Percentiles rank a stretch among this genome's conserved stretches.
These are phyloP conservation scores for Dendrocincla fuliginosa DNA, from an alignment of 2,797 vertebrate genomes.

Conservation along the genomic window DNA sequence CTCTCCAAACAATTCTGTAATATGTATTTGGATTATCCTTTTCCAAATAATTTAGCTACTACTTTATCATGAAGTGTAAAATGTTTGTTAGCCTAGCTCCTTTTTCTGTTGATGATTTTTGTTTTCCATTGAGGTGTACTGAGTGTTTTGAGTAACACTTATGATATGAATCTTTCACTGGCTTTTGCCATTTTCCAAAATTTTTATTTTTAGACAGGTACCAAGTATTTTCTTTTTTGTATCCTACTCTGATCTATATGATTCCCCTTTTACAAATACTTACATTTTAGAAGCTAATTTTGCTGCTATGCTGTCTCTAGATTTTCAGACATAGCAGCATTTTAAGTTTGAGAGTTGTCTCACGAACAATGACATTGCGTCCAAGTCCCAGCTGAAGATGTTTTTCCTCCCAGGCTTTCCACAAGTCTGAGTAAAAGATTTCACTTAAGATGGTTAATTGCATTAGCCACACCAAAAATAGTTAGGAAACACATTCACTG, in stretches of 20 bases:
- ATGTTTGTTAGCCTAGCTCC: background rate
- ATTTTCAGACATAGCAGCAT: background rate
- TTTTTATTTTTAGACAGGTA: background rate
- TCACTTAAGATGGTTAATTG: background rate
- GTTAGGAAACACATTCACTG: background rate
- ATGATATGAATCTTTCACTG: conserved; percentile 73
- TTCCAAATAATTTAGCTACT: background rate
- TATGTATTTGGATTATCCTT: background rate
- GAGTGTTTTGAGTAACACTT: conserved; percentile 75
- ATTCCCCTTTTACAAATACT: background rate
- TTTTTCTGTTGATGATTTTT: background rate
- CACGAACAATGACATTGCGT: background rate
- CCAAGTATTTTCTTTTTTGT: background rate
- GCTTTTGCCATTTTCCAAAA: conserved; percentile 32
- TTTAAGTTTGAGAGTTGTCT: background rate
- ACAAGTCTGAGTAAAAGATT: background rate
- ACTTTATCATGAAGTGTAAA: background rate
- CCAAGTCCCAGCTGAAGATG: background rate
- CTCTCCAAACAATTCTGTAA: background rate
- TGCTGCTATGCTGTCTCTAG: background rate
- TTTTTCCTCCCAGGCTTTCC: background rate
- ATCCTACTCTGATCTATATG: background rate
- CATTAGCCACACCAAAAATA: background rate
- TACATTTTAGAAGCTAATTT: background rate
- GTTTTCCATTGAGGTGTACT: conserved; percentile 67